Percentiles rank a stretch among this genome's conserved stretches.
Evolutionary conservation across 2,888 invertebrate species (phyloP).

Genomic region (Orthosia cruda): DNA sequence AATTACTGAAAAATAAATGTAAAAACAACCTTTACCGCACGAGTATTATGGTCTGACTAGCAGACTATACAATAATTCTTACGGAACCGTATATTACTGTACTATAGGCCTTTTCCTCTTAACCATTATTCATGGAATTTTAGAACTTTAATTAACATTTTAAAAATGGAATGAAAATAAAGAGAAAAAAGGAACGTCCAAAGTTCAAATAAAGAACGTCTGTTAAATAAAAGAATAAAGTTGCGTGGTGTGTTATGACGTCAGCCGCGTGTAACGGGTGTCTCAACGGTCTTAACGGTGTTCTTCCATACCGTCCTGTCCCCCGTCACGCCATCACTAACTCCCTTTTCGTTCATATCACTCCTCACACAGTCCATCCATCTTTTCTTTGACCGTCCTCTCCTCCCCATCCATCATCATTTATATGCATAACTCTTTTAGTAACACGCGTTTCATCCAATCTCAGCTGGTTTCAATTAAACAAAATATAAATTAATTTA

Average conservation of each 20-base stretch:
- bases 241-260: slow-evolving; percentile 74
- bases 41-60: not conserved
- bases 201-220: slow-evolving; percentile 39
- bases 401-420: too few species aligned
- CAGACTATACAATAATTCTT: slow-evolving; percentile 3
- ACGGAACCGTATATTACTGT: not conserved
- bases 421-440: too few species aligned
- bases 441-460: too few species aligned
- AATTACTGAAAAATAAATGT: not conserved
- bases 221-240: slow-evolving; percentile 70
- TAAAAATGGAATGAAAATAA: not conserved
- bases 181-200: slow-evolving; percentile 10
- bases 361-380: too few species aligned
- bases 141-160: not conserved
- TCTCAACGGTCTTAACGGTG: too few species aligned
- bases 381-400: too few species aligned
- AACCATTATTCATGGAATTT: not conserved
- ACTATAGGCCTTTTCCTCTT: not conserved
- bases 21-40: not conserved
- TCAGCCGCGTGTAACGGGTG: slow-evolving; percentile 75
- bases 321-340: too few species aligned
- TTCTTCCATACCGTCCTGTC: too few species aligned
- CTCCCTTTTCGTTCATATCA: too few species aligned
- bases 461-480: slow-evolving; percentile 2
- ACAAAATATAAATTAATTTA: slow-evolving; percentile 26